Evolutionary conservation across 2,113 vertebrate species (phyloP).

Genomic region (Syrrhaptes paradoxus): DNA sequence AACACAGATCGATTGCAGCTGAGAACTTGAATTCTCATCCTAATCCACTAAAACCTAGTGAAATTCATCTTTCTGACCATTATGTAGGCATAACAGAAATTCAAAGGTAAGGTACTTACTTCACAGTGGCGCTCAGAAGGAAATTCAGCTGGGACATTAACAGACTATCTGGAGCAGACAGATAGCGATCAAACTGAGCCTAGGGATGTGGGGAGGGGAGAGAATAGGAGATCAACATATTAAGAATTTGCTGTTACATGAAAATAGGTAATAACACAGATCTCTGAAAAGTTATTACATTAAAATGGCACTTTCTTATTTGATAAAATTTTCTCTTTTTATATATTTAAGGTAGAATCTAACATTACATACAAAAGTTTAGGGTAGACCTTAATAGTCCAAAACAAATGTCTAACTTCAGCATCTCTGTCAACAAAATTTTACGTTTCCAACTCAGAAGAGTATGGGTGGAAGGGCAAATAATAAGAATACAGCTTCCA

Average conservation of each 20-base stretch:
- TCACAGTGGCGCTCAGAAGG: slow-evolving; percentile 93
- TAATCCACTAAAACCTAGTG: neutral
- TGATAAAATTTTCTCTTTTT: neutral
- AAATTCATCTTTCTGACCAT: neutral
- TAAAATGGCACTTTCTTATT: neutral
- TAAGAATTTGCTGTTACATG: neutral
- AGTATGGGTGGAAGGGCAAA: neutral
- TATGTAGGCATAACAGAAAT: neutral
- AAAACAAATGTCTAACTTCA: neutral
- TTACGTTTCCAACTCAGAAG: neutral
- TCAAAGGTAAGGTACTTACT: slow-evolving; percentile 80
- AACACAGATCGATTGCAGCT: neutral
- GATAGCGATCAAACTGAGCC: slow-evolving; percentile 96
- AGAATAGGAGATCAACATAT: neutral
- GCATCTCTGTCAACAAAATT: neutral
- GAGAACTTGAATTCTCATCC: neutral
- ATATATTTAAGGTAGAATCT: neutral
- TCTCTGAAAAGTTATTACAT: neutral
- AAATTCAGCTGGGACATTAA: slow-evolving; percentile 95
- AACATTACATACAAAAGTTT: neutral
- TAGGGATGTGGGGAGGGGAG: slow-evolving; percentile 30
- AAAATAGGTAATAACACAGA: neutral
- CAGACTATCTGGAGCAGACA: slow-evolving; percentile 91
- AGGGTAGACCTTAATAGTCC: neutral
- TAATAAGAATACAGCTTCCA: neutral